Conservation (phyloP, 92 coral and sea anemone genomes). For the Porites rus region DNA sequence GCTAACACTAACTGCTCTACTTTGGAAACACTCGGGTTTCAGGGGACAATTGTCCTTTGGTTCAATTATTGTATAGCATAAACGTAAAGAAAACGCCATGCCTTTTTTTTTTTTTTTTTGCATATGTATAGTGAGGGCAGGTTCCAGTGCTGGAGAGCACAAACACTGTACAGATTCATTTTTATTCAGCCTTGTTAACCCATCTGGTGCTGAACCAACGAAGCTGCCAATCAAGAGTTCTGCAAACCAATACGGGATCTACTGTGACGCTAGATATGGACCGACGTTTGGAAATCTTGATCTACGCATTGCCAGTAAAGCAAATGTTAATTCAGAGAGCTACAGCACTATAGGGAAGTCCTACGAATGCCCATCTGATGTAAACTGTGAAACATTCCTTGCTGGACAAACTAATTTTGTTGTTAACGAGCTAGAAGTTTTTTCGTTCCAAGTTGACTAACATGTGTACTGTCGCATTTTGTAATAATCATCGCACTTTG, state of each 20-base stretch:
- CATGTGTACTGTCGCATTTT: too few species aligned
- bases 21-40: too few species aligned
- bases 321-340: constrained; percentile 13
- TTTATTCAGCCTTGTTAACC: constrained; percentile 58
- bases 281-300: constrained; percentile 63
- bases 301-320: constrained; percentile 12
- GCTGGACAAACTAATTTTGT: not conserved
- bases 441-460: not conserved
- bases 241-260: constrained; percentile 27
- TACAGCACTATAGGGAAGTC: not conserved
- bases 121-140: too few species aligned
- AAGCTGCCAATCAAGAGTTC: constrained; percentile 20
- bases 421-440: constrained; percentile 2
- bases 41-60: too few species aligned
- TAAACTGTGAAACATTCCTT: not conserved
- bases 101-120: too few species aligned
- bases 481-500: too few species aligned
- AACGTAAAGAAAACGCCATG: too few species aligned
- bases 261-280: constrained; percentile 26
- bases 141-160: too few species aligned
- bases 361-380: constrained; percentile 30
- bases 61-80: too few species aligned
- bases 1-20: too few species aligned
- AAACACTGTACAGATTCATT: constrained; percentile 25
- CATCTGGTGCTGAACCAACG: constrained; percentile 32